These are phyloP conservation scores for Cheilosia grossa DNA, from an alignment of 2,888 invertebrate genomes.

Conservation along the genomic window DNA sequence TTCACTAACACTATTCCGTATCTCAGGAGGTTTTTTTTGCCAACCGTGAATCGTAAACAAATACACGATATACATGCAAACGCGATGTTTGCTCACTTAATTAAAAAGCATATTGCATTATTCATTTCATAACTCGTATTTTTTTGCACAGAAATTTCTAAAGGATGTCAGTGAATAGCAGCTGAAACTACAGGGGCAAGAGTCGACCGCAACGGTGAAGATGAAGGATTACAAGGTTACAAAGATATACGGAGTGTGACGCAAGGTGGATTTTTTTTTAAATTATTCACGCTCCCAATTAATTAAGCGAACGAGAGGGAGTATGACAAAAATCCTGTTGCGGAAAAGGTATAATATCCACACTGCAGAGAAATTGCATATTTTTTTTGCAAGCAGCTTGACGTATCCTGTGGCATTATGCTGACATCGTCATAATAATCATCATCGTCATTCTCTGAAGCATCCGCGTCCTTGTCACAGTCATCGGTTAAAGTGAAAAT, in stretches of 20 bases:
- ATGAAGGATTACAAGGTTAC: slow-evolving; percentile 67
- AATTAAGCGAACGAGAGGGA: slow-evolving; percentile 61
- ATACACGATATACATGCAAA: background rate
- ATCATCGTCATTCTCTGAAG: slow-evolving; percentile 48
- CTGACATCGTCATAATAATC: slow-evolving; percentile 61
- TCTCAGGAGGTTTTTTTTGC: background rate
- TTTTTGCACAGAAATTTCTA: slow-evolving; percentile 30
- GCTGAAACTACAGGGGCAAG: background rate
- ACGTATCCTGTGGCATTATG: slow-evolving; percentile 68
- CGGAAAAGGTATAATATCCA: slow-evolving; percentile 24
- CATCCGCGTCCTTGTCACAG: slow-evolving; percentile 70
- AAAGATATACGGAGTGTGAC: slow-evolving; percentile 50
- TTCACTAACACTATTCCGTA: background rate
- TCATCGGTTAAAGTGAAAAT: slow-evolving; percentile 69
- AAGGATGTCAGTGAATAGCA: slow-evolving; percentile 53
- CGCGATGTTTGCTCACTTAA: slow-evolving; percentile 64
- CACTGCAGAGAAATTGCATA: slow-evolving; percentile 42
- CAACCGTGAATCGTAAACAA: slow-evolving; percentile 2
- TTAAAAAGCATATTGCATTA: slow-evolving; percentile 62
- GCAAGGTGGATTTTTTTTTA: slow-evolving; percentile 39
- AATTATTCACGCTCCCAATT: slow-evolving; percentile 71
- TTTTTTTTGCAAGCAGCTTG: slow-evolving; percentile 21
- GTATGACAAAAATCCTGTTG: slow-evolving; percentile 25
- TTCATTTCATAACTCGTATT: slow-evolving; percentile 37
- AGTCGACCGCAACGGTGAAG: slow-evolving; percentile 13